phyloP scores from a whole-genome alignment of 2,113 vertebrate species.

The human (Homo sapiens) region GRCh38 chr16:13744001-13744500 shows the following conservation, averaged over 20 bases:
- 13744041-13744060: neutral
- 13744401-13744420: neutral
- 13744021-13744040: neutral
- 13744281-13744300: neutral
- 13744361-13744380: neutral
- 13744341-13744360: neutral
- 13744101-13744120: neutral
- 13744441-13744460: too few species aligned
- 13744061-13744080: neutral
- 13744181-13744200: neutral
- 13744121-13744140: neutral
- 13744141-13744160: neutral
- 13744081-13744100: neutral
- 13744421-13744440: too few species aligned
- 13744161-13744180: neutral
- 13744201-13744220: neutral
- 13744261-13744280: neutral
- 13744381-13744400: neutral
- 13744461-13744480: too few species aligned
- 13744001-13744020: neutral
- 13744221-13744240: neutral
- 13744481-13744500: too few species aligned
- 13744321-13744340: neutral
- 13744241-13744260: neutral
- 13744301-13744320: neutral